Percentiles rank a stretch among this genome's conserved stretches.
These are phyloP conservation scores for Heteropelma amictum DNA, from an alignment of 2,888 invertebrate genomes.

Conservation along the genomic window DNA sequence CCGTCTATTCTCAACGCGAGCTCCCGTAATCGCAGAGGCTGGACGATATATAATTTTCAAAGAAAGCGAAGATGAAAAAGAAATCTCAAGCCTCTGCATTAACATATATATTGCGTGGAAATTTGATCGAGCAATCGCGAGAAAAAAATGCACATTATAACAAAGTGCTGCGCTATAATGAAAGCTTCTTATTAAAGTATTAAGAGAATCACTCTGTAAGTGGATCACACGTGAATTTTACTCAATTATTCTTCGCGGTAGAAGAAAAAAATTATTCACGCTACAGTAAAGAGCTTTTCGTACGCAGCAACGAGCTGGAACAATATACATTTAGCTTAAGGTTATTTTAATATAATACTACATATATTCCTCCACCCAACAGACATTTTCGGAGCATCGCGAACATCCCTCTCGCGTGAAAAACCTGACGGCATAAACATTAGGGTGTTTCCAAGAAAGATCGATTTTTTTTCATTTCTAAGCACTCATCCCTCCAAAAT, in stretches of 20 bases:
- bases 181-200: conserved; percentile 48
- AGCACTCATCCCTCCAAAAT: no score
- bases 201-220: conserved; percentile 43
- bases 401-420: conserved; percentile 8
- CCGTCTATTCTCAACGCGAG: no score
- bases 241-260: conserved; percentile 12
- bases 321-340: conserved; percentile 38
- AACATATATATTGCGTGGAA: not conserved
- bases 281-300: conserved; percentile 33
- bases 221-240: conserved; percentile 46
- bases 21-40: no score
- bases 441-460: no score
- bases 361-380: not conserved
- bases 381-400: conserved; percentile 42
- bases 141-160: conserved; percentile 4
- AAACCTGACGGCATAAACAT: no score
- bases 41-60: not conserved
- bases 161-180: conserved; percentile 26
- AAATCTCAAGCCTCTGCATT: not conserved
- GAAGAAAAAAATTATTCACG: conserved; percentile 48
- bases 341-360: conserved; percentile 24
- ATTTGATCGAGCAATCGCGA: conserved; percentile 13
- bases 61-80: not conserved
- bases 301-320: conserved; percentile 34
- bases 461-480: no score